Evolutionary conservation across 2,888 invertebrate species (phyloP), one percentile per base, ranked within the genome.

Genomic region (Pseudolycoriella hygida): DNA sequence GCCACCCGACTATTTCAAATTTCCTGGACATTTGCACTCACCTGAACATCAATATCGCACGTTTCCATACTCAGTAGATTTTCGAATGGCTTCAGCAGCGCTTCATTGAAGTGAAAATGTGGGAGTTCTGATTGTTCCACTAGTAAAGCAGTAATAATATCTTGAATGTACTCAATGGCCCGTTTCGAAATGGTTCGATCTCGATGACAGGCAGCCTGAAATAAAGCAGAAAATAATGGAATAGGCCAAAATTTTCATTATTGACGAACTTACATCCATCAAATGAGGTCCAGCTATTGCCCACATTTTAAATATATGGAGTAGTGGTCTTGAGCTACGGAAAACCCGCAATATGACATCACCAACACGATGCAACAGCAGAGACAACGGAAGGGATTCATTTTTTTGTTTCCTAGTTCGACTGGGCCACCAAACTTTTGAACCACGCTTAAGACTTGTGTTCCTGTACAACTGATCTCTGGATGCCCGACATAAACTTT

Each of bases 101-200:
- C 88, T 62, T 94, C 94, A 60, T 94, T 92, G 61, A 94, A 90
- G 60, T 94, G 93, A 64, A 93, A 94, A 64, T 93, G 87, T 1
- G 90, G 83, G 50, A 90, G 63, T 60, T 94, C 94, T 0, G 81
- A 76, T 60, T 87, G 87, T 56, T 85, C 85, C 54, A 85, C 86
- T 42, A 96, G 67, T 15, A 93, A 65, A 0, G 87, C 82, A 1
- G 86, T 88, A 42, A 93, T 85, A 17, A 88, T 81, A 56, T 93
- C 93, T 58, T 93, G 93, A 49, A 96, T 83, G 55, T 88, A 88
- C 52, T 84, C 80, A 25, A 94, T 87, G 0, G 92, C 90, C 55
- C 88, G 80, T 60, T 90, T 92, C 1, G 89, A 88, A 46, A 93
- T 84, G 46, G 78, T 75, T 19, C 83, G 75, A 58, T 93, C 92